These are phyloP conservation scores for Mesoligia furuncula DNA, from an alignment of 2,888 invertebrate species.

Conservation along the genomic window DNA sequence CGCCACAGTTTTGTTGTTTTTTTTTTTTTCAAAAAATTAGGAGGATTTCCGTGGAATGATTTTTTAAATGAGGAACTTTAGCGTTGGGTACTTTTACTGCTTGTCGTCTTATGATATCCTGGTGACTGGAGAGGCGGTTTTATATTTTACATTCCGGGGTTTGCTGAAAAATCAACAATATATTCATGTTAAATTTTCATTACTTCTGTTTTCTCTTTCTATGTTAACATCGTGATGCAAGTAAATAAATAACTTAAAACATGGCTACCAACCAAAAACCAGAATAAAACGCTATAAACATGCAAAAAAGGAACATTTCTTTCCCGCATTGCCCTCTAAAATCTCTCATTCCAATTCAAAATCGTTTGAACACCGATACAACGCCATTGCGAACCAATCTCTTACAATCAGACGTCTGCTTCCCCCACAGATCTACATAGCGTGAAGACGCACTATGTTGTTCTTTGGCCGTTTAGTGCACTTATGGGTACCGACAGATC, in stretches of 20 bases:
- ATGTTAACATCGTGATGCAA: background rate
- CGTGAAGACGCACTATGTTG: conserved; percentile 77
- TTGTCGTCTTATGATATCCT: conserved; percentile 53
- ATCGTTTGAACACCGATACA: conserved; percentile 49
- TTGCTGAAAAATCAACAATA: background rate
- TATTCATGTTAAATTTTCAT: background rate
- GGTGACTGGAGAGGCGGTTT: conserved; percentile 28
- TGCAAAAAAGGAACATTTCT: conserved; percentile 22
- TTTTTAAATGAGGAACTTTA: conserved; percentile 59
- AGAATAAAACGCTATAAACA: background rate
- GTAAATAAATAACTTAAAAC: background rate
- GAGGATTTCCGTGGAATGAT: conserved; percentile 46
- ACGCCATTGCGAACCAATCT: conserved; percentile 72
- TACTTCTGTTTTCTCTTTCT: background rate
- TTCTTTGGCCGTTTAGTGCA: conserved; percentile 81
- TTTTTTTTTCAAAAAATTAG: conserved; percentile 35
- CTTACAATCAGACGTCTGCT: conserved; percentile 63
- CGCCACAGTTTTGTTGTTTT: conserved; percentile 56
- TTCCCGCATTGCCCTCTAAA: conserved; percentile 37
- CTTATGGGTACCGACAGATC: conserved; percentile 75
- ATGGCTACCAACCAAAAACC: background rate
- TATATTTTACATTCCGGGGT: background rate
- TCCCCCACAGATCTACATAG: conserved; percentile 77
- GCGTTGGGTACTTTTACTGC: conserved; percentile 43
- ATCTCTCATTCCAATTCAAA: conserved; percentile 56